Percentiles rank a stretch among this genome's conserved stretches.
Conservation (phyloP, 2,113 vertebrate genomes). For the human (Homo sapiens) region GRCh38 chr20:56471501-56472000, state of each 20-base stretch:
- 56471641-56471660: not conserved
- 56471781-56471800: not conserved
- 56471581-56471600: not conserved
- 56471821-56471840: not conserved
- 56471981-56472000: too few relatives aligned
- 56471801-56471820: not conserved
- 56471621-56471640: not conserved
- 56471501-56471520: too few relatives aligned
- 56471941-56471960: not conserved
- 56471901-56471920: not conserved
- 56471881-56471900: not conserved
- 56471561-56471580: too few relatives aligned
- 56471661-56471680: not conserved
- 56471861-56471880: not conserved
- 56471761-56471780: not conserved
- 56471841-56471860: not conserved
- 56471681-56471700: not conserved
- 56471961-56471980: too few relatives aligned
- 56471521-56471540: too few relatives aligned
- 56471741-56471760: not conserved
- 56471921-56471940: not conserved
- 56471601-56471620: not conserved
- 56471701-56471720: not conserved
- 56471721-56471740: not conserved
- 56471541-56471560: too few relatives aligned